Evolutionary conservation across 2,888 invertebrate species (phyloP), one percentile per base, ranked within the genome.

Genomic region (Tinea semifulvella): DNA sequence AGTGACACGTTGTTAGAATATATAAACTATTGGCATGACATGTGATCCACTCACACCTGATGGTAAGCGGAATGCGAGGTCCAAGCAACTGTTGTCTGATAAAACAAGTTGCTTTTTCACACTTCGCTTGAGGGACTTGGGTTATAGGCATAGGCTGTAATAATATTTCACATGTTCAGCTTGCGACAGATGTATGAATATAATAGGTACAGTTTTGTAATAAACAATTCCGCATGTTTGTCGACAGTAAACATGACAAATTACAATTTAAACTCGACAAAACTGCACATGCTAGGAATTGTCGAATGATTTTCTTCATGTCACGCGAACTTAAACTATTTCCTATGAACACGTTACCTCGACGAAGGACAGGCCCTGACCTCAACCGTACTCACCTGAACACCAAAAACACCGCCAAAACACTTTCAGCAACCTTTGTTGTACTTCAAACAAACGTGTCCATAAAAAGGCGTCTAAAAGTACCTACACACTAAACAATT

Each of bases 261-360:
- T 31, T n/a, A 35, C 17, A 16, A 14, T 4, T 8, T 28, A 28
- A 28, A 13, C 11, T 36, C 3, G 18, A 36, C 36, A 36, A 31
- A 17, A 36, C 16, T 36, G 17, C 22, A 22, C 14, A 11, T 2
- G 54, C 56, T 57, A 61, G n/a, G n/a, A 64, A 66, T 65, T 62
- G 53, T 60, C 61, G 56, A 65, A 65, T 64, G 62, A 63, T 63
- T 63, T 56, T 49, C 57, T 53, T 26, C 35, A 50, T 35, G 58
- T 57, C 72, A 72, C 71, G 73, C 69, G 57, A 71, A 50, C 58
- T 3, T 38, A 10, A 43, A 31, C 53, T 61, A 65, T 65, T 66
- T 51, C 55, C 60, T 53, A 45, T 44, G 47, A 42, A 36, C 18
- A 18, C 18, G 18, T 31, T 18, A 36, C 36, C 36, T 22, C 22